A percentile compares a stretch with the other conserved stretches of the same genome.
Conservation (phyloP, 2,113 vertebrate species). For the Urocitellus parryii region DNA sequence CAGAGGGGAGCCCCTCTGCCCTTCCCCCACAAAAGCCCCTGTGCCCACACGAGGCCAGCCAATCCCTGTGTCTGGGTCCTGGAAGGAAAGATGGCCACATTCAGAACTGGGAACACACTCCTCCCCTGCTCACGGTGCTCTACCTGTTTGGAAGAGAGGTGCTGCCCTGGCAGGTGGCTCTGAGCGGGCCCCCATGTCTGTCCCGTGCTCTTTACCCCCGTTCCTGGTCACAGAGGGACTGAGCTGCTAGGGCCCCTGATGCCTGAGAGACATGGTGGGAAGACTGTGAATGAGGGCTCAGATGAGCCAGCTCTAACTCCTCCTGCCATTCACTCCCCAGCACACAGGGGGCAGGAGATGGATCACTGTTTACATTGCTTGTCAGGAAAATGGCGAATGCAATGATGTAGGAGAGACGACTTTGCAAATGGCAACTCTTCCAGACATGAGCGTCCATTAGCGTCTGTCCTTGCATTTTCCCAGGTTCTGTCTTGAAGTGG, state of each 20-base stretch:
- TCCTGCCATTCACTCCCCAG: background rate
- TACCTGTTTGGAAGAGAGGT: background rate
- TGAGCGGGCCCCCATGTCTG: background rate
- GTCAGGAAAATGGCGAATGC: background rate
- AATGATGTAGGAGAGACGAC: background rate
- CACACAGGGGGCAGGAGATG: background rate
- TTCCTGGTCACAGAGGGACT: background rate
- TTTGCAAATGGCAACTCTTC: background rate
- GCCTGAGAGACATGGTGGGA: background rate
- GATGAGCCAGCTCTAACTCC: background rate
- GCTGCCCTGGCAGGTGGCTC: background rate
- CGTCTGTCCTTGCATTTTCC: background rate
- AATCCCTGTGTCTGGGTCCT: background rate
- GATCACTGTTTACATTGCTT: background rate
- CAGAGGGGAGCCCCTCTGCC: background rate
- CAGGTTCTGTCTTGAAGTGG: background rate
- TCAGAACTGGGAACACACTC: background rate
- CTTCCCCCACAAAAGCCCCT: background rate
- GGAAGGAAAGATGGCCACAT: background rate
- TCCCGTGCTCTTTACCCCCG: background rate
- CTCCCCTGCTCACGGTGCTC: background rate
- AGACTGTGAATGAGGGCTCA: background rate
- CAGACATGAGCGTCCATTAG: background rate
- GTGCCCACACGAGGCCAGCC: background rate
- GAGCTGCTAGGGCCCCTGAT: background rate